Evolutionary conservation across 2,113 vertebrate species (phyloP).

Genomic region (Origma solitaria): DNA sequence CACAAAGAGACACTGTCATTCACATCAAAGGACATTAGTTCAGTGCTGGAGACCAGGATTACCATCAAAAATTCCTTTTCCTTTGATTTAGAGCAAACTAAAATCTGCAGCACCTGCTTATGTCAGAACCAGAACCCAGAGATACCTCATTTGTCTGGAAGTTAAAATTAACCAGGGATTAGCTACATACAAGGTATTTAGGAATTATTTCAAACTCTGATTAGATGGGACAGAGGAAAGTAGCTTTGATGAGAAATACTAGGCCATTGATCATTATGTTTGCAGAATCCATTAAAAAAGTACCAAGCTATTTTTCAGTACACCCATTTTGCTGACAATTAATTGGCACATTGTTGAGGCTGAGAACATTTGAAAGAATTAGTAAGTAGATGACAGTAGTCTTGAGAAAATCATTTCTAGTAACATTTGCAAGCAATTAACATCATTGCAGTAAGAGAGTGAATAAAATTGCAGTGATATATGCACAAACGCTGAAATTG

Average conservation of each 20-base stretch:
- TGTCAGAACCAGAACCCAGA: not conserved
- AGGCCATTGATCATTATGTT: not conserved
- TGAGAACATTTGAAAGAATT: not conserved
- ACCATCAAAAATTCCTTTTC: not conserved
- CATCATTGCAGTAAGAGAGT: not conserved
- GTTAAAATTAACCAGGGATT: not conserved
- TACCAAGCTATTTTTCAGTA: not conserved
- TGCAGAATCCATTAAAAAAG: not conserved
- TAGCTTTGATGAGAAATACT: not conserved
- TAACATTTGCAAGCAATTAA: not conserved
- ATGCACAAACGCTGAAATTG: not conserved
- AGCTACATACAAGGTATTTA: not conserved
- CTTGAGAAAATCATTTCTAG: not conserved
- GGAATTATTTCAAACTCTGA: not conserved
- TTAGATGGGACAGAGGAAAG: not conserved
- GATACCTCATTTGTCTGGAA: not conserved
- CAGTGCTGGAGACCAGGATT: not conserved
- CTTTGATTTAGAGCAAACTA: not conserved
- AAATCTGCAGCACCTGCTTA: not conserved
- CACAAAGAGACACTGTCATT: not conserved
- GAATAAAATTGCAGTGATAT: not conserved
- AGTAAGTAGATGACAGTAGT: not conserved
- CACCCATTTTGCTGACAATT: not conserved
- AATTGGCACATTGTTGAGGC: not conserved
- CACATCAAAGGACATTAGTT: not conserved